These are phyloP conservation scores for Silurus meridionalis DNA, from an alignment of 2,113 vertebrate species.

Conservation along the genomic window DNA sequence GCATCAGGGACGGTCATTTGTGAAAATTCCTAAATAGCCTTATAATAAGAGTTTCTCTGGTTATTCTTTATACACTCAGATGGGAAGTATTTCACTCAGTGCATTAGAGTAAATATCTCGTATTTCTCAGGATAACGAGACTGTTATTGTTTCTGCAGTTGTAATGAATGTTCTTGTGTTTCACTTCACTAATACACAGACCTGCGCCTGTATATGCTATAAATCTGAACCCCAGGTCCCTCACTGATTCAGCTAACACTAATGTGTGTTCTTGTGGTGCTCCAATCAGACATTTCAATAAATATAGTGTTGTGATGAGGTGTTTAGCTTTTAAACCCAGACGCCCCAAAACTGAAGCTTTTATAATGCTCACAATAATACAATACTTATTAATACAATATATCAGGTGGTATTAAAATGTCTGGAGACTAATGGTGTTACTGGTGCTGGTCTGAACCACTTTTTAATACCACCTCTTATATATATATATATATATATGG, in stretches of 20 bases:
- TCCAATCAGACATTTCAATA: too few relatives aligned
- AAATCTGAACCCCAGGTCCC: not conserved
- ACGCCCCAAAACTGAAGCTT: too few relatives aligned
- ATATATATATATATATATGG: too few relatives aligned
- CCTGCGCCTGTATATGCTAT: not conserved
- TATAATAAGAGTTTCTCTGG: constrained; percentile 26
- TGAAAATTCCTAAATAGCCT: constrained; percentile 28
- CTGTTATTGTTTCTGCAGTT: constrained; percentile 19
- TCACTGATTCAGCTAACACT: not conserved
- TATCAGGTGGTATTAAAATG: too few relatives aligned
- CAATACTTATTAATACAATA: too few relatives aligned
- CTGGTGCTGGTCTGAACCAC: too few relatives aligned
- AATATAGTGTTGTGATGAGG: too few relatives aligned
- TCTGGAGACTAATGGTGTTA: too few relatives aligned
- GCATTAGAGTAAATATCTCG: constrained; percentile 20
- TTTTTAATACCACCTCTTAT: too few relatives aligned
- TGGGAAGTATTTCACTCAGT: constrained; percentile 37
- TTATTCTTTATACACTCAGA: constrained; percentile 41
- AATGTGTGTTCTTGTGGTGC: too few relatives aligned
- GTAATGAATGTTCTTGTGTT: constrained; percentile 19
- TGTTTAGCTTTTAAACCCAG: too few relatives aligned
- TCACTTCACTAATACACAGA: not conserved
- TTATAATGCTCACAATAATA: too few relatives aligned
- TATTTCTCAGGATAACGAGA: not conserved
- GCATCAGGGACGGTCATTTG: constrained; percentile 22